A percentile compares a stretch with the other conserved stretches of the same genome.
Conservation (phyloP, 2,113 vertebrate genomes). For the Laticauda colubrina region DNA sequence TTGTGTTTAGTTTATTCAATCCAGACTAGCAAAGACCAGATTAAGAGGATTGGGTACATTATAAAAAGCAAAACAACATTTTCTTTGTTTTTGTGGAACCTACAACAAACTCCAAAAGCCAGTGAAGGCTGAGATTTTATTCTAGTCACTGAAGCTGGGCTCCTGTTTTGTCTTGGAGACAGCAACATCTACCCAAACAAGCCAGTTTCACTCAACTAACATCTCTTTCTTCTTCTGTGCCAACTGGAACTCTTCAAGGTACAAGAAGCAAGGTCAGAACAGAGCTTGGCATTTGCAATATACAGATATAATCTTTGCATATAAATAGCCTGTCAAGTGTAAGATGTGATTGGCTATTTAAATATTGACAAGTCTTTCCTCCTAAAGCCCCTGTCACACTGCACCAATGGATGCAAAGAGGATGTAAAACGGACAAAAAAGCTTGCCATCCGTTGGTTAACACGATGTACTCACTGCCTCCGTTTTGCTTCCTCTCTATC, state of each 20-base stretch:
- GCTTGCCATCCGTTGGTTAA: no score
- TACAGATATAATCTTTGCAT: neutral
- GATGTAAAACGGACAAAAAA: no score
- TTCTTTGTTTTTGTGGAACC: neutral
- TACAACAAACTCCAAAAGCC: neutral
- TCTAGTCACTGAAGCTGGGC: neutral
- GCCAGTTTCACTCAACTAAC: neutral
- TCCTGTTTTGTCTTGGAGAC: neutral
- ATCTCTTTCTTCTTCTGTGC: fast-evolving
- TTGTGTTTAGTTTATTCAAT: neutral
- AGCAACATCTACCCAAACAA: neutral
- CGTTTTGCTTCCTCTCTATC: no score
- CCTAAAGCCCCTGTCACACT: no score
- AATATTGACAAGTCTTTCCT: constrained; percentile 23
- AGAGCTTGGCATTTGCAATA: neutral
- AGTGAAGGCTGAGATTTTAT: neutral
- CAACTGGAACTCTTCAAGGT: neutral
- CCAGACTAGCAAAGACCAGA: neutral
- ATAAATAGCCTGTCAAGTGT: constrained; percentile 42
- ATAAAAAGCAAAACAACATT: neutral
- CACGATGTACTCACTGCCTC: no score
- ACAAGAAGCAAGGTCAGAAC: neutral
- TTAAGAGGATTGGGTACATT: neutral
- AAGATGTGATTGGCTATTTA: constrained; percentile 46
- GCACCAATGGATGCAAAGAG: no score